Conservation (phyloP, 2,113 vertebrate genomes). For the Tauraco erythrolophus region DNA sequence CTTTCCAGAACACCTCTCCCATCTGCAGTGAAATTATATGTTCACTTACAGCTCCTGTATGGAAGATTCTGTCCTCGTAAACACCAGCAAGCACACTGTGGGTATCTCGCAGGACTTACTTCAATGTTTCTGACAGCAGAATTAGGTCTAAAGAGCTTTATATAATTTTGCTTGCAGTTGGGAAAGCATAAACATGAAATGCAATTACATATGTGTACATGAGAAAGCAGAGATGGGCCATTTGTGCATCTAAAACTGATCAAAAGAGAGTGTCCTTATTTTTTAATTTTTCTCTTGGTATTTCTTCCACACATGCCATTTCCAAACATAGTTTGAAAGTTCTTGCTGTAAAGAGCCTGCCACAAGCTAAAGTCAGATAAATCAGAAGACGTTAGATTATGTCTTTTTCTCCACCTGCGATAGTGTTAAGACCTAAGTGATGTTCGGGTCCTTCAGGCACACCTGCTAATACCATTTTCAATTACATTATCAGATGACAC, state of each 20-base stretch:
- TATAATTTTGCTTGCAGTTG: neutral
- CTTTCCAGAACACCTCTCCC: neutral
- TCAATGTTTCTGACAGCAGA: neutral
- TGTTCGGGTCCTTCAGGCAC: neutral
- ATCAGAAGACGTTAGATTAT: neutral
- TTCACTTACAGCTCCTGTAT: neutral
- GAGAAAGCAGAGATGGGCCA: neutral
- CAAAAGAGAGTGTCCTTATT: neutral
- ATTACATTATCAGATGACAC: neutral
- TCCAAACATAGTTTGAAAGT: neutral
- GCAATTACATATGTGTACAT: neutral
- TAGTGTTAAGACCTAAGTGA: neutral
- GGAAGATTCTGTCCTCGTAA: neutral
- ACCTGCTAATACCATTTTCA: neutral
- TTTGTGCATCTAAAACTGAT: neutral
- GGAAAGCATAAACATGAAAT: neutral
- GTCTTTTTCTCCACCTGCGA: neutral
- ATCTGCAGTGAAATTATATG: rapidly evolving
- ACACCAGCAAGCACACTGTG: neutral
- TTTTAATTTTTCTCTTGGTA: neutral
- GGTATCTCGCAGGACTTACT: rapidly evolving
- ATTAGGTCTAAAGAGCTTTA: neutral
- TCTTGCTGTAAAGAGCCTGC: neutral
- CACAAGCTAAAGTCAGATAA: neutral
- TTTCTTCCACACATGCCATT: neutral